Base-by-base conservation (phyloP, 2,797 vertebrate species). In the Phalloptychus januarius region DNA sequence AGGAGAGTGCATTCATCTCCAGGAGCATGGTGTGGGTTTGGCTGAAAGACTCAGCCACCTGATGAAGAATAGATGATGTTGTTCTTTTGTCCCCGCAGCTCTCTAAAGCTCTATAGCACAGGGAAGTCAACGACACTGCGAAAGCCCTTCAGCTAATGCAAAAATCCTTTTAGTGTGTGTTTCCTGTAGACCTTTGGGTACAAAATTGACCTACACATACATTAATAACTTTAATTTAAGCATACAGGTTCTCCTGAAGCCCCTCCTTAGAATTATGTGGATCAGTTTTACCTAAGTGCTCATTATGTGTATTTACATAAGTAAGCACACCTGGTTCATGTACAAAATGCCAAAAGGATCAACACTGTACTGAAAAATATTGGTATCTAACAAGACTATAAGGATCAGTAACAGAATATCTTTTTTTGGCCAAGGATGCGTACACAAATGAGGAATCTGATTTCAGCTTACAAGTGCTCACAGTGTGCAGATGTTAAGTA, bases 21-120 rank as follows among this genome's bases (percentile, higher is more conserved):
- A 50, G 82, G 77, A 86, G 85, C 83, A 80, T 78, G 76, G 77
- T 87, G 76, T 72, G 50, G 54, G 72, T 44, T 50, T 72, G 76
- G 73, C 86, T 82, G 78, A 74, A 72, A 86, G 75, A 79, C 85
- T 85, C 81, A 38, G 71, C 86, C 79, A 81, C 83, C 85, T 78
- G 87, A 88, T 85, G 80, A 88, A 90, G 90, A 87, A 91, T 91
- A 83, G 71, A 84, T 84, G 74, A 81, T 86, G 76, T 86, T 87
- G 86, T 80, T 82, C 76, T 82, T 87, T 81, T 85, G 80, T 89
- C 63, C 4, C 71, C 0, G 33, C 15, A 77, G 79, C 50, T 88
- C 81, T 78, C 75, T 42, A 58, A n/a, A 75, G 76, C 54, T 81
- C 75, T 50, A 23, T 36, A 44, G 81, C 82, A 85, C 80, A 70